Conservation (phyloP, 2,113 vertebrate species). For the Myrmophylax atrothorax region DNA sequence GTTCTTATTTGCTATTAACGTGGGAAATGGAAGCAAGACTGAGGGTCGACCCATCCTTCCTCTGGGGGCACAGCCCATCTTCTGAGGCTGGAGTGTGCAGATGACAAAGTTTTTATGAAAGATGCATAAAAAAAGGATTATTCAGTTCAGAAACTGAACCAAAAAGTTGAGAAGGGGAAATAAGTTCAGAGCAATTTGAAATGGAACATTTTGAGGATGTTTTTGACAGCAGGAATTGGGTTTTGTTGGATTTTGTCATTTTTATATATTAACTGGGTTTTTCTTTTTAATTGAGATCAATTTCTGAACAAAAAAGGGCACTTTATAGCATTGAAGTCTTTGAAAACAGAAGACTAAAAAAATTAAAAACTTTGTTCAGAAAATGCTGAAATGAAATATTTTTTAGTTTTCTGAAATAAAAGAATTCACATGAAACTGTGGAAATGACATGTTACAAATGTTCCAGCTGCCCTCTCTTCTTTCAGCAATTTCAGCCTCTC, state of each 20-base stretch:
- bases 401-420: slow-evolving; percentile 13
- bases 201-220: background rate
- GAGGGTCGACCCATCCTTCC: background rate
- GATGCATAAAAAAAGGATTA: slow-evolving; percentile 12
- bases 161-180: background rate
- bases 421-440: background rate
- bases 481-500: background rate
- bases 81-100: background rate
- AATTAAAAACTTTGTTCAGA: slow-evolving; percentile 20
- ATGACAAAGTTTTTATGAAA: background rate
- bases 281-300: slow-evolving; percentile 40
- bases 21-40: background rate
- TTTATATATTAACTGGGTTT: slow-evolving; percentile 38
- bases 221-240: background rate
- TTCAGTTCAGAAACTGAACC: background rate
- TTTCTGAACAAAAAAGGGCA: slow-evolving; percentile 44
- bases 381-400: slow-evolving; percentile 40
- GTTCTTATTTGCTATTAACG: background rate
- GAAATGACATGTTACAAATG: background rate
- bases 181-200: slow-evolving; percentile 23
- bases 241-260: background rate
- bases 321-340: slow-evolving; percentile 16
- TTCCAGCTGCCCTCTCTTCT: background rate
- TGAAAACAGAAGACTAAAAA: slow-evolving; percentile 27
- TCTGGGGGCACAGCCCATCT: background rate